These are phyloP conservation scores for Sebastes schlegelii DNA, from an alignment of 2,113 vertebrate species.

Conservation along the genomic window DNA sequence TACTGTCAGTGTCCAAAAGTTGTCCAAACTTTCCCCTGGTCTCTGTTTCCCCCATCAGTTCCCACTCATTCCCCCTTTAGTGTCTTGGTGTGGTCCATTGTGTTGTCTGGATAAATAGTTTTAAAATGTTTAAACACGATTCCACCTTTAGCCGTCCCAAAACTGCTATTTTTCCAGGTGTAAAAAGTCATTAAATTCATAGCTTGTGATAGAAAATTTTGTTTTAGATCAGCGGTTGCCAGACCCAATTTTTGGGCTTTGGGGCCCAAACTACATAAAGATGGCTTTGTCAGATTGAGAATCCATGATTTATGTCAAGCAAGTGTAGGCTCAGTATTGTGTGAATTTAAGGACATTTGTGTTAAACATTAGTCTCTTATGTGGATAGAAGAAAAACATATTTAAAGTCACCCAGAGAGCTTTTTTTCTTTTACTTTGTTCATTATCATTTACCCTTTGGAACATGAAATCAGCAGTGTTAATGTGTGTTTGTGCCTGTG, in stretches of 20 bases:
- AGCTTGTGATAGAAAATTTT: background rate
- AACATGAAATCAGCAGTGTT: slow-evolving; percentile 82
- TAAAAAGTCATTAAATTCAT: slow-evolving; percentile 1
- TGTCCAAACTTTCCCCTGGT: slow-evolving; percentile 36
- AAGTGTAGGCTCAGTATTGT: background rate
- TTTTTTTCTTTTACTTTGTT: slow-evolving; percentile 49
- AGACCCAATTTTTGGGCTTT: background rate
- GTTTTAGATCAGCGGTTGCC: background rate
- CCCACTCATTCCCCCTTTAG: slow-evolving; percentile 48
- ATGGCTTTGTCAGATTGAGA: background rate
- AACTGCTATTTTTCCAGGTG: background rate
- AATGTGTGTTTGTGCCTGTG: slow-evolving; percentile 28
- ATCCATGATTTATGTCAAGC: slow-evolving; percentile 6
- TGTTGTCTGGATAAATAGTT: slow-evolving; percentile 74
- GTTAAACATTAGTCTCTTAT: slow-evolving; percentile 4
- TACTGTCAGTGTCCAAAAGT: slow-evolving; percentile 47
- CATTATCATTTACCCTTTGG: slow-evolving; percentile 43
- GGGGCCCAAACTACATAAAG: background rate
- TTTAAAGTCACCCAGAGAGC: slow-evolving; percentile 16
- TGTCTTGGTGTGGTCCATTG: slow-evolving; percentile 76
- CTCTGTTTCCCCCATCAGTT: slow-evolving; percentile 39
- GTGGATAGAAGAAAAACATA: slow-evolving; percentile 10
- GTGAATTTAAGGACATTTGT: slow-evolving; percentile 5
- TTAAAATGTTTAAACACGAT: slow-evolving; percentile 27
- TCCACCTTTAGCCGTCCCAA: background rate